A percentile compares a stretch with the other conserved stretches of the same genome.
phyloP scores from a whole-genome alignment of 2,888 invertebrate genomes.

The Drosophila mettleri region DNA sequence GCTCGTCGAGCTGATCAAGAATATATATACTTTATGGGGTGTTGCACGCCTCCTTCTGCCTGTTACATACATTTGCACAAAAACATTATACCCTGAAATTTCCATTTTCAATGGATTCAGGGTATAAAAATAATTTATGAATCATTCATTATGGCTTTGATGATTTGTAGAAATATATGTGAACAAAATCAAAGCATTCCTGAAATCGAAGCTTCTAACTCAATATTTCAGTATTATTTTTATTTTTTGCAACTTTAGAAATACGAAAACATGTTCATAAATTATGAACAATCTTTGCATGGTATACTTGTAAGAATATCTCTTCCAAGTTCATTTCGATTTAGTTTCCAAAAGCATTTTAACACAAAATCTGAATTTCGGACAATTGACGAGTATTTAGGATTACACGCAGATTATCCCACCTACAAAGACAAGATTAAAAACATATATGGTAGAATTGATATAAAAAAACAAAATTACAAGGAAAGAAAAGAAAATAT shows the following conservation, averaged over 20 bases:
- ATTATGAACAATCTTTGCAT: background rate
- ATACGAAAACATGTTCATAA: background rate
- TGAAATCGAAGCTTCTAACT: background rate
- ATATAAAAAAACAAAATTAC: conserved; percentile 1
- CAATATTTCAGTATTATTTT: background rate
- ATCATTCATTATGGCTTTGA: background rate
- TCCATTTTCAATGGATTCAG: too few species aligned
- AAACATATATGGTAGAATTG: background rate
- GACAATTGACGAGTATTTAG: conserved; percentile 6
- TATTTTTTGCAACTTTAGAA: background rate
- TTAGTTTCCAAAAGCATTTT: background rate
- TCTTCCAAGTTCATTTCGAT: background rate
- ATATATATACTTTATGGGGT: too few species aligned
- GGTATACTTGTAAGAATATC: background rate
- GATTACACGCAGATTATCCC: conserved; percentile 33
- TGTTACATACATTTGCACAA: too few species aligned
- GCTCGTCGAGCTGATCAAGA: too few species aligned
- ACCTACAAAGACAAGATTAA: conserved; percentile 24
- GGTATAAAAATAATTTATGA: background rate
- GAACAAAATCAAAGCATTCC: background rate
- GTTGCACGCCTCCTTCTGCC: too few species aligned
- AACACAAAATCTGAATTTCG: background rate
- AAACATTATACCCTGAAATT: too few species aligned
- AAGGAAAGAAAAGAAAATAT: background rate
- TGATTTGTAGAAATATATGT: background rate